These are phyloP conservation scores for Eristalis intricaria DNA, from an alignment of 2,888 invertebrate genomes.

Conservation along the genomic window DNA sequence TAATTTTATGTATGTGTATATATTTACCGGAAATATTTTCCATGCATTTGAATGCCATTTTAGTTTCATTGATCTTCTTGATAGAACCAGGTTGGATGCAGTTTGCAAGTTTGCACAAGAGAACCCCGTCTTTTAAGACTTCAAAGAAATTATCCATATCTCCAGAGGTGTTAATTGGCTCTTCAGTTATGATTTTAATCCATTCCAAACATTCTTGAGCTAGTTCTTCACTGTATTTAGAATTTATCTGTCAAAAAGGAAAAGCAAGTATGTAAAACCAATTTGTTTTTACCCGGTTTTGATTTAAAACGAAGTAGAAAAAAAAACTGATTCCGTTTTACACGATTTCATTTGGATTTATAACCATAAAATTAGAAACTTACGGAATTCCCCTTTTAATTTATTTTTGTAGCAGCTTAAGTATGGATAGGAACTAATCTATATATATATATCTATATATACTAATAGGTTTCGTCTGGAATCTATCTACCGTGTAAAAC, in stretches of 20 bases:
- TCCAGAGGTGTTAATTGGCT: slow-evolving; percentile 92
- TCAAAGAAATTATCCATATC: slow-evolving; percentile 97
- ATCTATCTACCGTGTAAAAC: too few species aligned
- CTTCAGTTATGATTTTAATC: slow-evolving; percentile 93
- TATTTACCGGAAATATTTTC: slow-evolving; percentile 92
- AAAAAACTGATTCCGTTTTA: too few species aligned
- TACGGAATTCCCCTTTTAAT: too few species aligned
- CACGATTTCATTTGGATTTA: too few species aligned
- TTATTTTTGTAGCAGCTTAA: too few species aligned
- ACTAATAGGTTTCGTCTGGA: too few species aligned
- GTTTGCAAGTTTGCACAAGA: slow-evolving; percentile 95
- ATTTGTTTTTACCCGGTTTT: too few species aligned
- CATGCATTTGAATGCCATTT: slow-evolving; percentile 99
- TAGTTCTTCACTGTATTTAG: slow-evolving; percentile 97
- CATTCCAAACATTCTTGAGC: slow-evolving; percentile 96
- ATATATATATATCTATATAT: too few species aligned
- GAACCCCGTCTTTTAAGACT: slow-evolving; percentile 93
- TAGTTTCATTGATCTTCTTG: slow-evolving; percentile 95
- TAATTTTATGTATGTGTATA: not conserved
- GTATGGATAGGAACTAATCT: too few species aligned
- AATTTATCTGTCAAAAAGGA: slow-evolving; percentile 92
- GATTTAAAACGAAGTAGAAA: too few species aligned
- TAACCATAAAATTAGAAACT: too few species aligned
- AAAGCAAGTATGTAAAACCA: too few species aligned
- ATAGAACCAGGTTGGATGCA: slow-evolving; percentile 91